Evolutionary conservation across 2,888 invertebrate genomes (phyloP).

Genomic region (Pollenia angustigena): DNA sequence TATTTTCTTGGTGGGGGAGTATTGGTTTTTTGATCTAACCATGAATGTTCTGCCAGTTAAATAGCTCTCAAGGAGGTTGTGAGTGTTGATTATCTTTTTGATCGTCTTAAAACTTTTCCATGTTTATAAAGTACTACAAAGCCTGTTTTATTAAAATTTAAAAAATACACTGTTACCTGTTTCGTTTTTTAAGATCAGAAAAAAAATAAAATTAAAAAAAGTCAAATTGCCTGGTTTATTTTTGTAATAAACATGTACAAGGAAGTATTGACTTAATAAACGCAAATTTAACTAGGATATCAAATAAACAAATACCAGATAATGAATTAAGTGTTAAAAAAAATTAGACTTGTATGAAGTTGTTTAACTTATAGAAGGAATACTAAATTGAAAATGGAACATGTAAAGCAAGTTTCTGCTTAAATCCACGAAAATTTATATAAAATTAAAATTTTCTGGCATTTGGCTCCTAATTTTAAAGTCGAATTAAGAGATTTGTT

Average conservation of each 20-base stretch:
- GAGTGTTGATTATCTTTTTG: too few species aligned
- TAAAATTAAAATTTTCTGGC: background rate
- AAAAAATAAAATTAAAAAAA: background rate
- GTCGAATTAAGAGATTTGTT: background rate
- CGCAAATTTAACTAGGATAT: conserved; percentile 7
- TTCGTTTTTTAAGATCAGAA: too few species aligned
- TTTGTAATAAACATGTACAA: conserved; percentile 5
- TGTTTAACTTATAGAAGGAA: background rate
- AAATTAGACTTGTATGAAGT: background rate
- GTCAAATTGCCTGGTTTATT: conserved; percentile 8
- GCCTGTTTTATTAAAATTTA: too few species aligned
- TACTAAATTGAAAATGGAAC: background rate
- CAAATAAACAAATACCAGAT: background rate
- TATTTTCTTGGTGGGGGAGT: too few species aligned
- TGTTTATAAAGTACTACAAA: too few species aligned
- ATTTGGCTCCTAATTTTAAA: conserved; percentile 14
- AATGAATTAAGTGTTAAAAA: conserved; percentile 3
- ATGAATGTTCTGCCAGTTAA: too few species aligned
- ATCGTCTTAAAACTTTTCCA: too few species aligned
- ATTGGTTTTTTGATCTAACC: too few species aligned
- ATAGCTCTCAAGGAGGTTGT: too few species aligned
- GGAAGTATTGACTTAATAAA: conserved; percentile 45
- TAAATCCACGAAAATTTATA: background rate
- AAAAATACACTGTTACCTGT: too few species aligned
- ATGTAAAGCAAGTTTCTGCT: background rate